phyloP scores from a whole-genome alignment of 2,113 vertebrate genomes.

The Cyprinodon variegatus region DNA sequence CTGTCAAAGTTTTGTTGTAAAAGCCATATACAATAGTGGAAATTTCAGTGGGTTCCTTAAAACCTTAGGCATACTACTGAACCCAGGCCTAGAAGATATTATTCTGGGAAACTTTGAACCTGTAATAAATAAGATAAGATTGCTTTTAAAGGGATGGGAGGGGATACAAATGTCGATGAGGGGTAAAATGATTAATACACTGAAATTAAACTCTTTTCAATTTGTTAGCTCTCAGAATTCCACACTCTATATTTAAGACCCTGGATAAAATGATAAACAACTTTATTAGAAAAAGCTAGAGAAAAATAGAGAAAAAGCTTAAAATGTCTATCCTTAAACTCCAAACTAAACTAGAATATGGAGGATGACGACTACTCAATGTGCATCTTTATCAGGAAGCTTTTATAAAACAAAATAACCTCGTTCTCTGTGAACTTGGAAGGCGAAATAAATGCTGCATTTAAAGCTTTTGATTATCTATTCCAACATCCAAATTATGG shows the following conservation, averaged over 20 bases:
- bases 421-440: not conserved
- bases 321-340: not conserved
- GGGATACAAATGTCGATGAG: not conserved
- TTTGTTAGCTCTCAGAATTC: not conserved
- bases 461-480: constrained; percentile 2
- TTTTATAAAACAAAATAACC: not conserved
- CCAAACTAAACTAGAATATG: not conserved
- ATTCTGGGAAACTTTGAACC: not conserved
- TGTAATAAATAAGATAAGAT: not conserved
- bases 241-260: not conserved
- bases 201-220: not conserved
- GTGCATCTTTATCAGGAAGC: not conserved
- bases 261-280: not conserved
- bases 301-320: not conserved
- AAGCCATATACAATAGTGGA: not conserved
- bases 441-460: not conserved
- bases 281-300: not conserved
- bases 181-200: not conserved
- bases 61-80: not conserved
- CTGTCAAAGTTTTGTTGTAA: not conserved
- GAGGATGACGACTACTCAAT: not conserved
- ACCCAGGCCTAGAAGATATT: not conserved
- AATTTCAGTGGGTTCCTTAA: not conserved
- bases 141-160: not conserved
- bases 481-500: not conserved